phyloP scores from a whole-genome alignment of 2,113 vertebrate genomes.

The Copsychus sechellarum region DNA sequence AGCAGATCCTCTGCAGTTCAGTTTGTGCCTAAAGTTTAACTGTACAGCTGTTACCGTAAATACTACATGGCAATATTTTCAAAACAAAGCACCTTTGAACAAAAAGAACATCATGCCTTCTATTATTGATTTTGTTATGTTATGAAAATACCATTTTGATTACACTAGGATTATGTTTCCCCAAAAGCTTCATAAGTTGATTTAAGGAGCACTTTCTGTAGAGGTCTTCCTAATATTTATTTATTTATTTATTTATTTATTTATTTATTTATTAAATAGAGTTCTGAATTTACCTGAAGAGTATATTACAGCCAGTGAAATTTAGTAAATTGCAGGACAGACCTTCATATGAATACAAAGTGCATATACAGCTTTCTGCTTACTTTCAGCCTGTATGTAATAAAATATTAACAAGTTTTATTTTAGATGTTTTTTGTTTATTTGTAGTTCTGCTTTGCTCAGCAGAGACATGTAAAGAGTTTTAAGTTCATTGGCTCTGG shows the following conservation, averaged over 20 bases:
- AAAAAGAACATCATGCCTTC: conserved; percentile 69
- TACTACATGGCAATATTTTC: conserved; percentile 80
- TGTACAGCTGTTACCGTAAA: conserved; percentile 81
- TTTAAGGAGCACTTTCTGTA: not conserved
- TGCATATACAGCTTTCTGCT: not conserved
- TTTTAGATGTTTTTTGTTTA: not conserved
- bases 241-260: not conserved
- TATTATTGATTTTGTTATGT: conserved; percentile 69
- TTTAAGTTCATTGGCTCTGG: conserved; percentile 4
- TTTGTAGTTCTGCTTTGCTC: conserved; percentile 15
- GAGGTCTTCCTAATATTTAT: conserved; percentile 4
- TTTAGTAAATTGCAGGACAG: not conserved
- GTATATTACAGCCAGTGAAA: not conserved
- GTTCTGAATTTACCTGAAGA: not conserved
- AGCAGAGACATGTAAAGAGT: not conserved
- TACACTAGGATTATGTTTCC: conserved; percentile 7
- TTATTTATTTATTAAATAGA: not conserved
- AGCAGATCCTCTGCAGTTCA: conserved; percentile 81
- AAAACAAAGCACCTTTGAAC: conserved; percentile 75
- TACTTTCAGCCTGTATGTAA: not conserved
- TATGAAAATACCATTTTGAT: conserved; percentile 66
- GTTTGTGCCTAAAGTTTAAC: conserved; percentile 85
- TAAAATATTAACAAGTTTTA: not conserved
- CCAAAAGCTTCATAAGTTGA: conserved; percentile 41
- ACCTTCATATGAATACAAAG: not conserved